Evolutionary conservation across 2,797 vertebrate species (phyloP).

Genomic region (Microctenopoma stevenorrisi): DNA sequence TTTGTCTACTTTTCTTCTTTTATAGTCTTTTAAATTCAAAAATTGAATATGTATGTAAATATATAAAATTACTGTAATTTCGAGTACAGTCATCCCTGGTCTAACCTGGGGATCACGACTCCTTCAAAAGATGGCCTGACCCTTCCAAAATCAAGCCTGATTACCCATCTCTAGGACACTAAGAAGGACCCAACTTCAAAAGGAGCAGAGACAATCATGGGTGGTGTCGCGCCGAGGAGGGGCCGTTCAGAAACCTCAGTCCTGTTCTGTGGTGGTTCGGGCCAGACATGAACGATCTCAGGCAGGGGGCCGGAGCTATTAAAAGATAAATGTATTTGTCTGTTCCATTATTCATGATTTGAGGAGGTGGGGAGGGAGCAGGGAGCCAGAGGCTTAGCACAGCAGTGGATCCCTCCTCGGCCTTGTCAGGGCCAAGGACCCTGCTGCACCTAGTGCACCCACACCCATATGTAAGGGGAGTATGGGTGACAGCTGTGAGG

Average conservation of each 20-base stretch:
- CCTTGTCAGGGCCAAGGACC: slow-evolving; percentile 68
- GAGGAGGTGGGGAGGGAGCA: slow-evolving; percentile 75
- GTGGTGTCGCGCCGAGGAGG: slow-evolving; percentile 32
- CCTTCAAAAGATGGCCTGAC: slow-evolving; percentile 77
- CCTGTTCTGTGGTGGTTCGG: slow-evolving; percentile 65
- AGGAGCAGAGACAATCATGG: slow-evolving; percentile 82
- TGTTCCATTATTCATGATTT: slow-evolving; percentile 88
- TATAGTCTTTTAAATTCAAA: slow-evolving; percentile 12
- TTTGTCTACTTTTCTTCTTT: slow-evolving; percentile 19
- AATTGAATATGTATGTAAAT: slow-evolving; percentile 14
- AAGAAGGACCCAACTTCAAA: slow-evolving; percentile 85
- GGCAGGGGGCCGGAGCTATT: slow-evolving; percentile 81
- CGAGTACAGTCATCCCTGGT: slow-evolving; percentile 36
- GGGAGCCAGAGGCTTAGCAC: slow-evolving; percentile 80
- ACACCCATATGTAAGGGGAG: slow-evolving; percentile 62
- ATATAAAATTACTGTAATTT: slow-evolving; percentile 63
- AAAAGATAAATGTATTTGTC: slow-evolving; percentile 90
- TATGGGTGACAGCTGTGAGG: slow-evolving; percentile 67
- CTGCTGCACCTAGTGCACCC: slow-evolving; percentile 65
- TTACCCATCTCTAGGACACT: slow-evolving; percentile 88
- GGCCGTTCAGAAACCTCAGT: slow-evolving; percentile 70
- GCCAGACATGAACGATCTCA: slow-evolving; percentile 76
- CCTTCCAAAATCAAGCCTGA: slow-evolving; percentile 85
- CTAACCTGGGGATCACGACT: slow-evolving; percentile 70
- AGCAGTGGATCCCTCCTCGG: slow-evolving; percentile 77